Evolutionary conservation across 30 jellyfish, hydroid and myxozoan species (phyloP).

Genomic region (Chironex yamaguchii): DNA sequence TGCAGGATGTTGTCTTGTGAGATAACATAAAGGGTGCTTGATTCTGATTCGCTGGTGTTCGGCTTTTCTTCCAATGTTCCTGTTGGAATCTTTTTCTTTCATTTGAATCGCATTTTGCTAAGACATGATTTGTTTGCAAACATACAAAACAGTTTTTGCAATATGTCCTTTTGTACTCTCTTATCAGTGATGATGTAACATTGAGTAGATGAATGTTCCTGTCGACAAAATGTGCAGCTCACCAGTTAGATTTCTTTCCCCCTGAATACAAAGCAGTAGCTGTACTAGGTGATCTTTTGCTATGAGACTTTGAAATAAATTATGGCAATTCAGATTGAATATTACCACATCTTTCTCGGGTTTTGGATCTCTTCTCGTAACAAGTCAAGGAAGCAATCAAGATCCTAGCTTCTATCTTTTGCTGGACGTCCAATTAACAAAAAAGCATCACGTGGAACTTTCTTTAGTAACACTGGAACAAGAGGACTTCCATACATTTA

Average conservation of each 20-base stretch:
- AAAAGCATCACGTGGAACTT: conserved; percentile 19
- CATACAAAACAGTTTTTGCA: conserved; percentile 15
- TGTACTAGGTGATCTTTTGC: background rate
- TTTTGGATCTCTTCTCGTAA: conserved; percentile 20
- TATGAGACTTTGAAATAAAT: too few relatives aligned
- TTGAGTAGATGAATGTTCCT: conserved; percentile 7
- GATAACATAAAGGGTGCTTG: background rate
- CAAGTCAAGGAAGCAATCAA: background rate
- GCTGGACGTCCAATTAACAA: background rate
- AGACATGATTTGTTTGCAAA: conserved; percentile 2
- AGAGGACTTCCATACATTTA: conserved; percentile 28
- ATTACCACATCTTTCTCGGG: conserved; percentile 18
- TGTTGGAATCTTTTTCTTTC: background rate
- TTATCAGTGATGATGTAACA: conserved; percentile 14
- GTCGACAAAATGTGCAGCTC: background rate
- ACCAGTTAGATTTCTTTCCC: background rate
- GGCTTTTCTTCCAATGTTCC: too few relatives aligned
- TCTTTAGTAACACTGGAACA: conserved; percentile 3
- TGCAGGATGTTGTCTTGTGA: background rate
- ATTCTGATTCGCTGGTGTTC: background rate
- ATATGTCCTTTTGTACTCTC: background rate
- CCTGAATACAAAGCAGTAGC: background rate
- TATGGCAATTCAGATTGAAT: conserved; percentile 22
- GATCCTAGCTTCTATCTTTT: background rate
- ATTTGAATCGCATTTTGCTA: conserved; percentile 6